Percentiles rank a stretch among this genome's conserved stretches.
These are phyloP conservation scores for Girardinichthys multiradiatus DNA, from an alignment of 2,113 vertebrate species.

Conservation along the genomic window DNA sequence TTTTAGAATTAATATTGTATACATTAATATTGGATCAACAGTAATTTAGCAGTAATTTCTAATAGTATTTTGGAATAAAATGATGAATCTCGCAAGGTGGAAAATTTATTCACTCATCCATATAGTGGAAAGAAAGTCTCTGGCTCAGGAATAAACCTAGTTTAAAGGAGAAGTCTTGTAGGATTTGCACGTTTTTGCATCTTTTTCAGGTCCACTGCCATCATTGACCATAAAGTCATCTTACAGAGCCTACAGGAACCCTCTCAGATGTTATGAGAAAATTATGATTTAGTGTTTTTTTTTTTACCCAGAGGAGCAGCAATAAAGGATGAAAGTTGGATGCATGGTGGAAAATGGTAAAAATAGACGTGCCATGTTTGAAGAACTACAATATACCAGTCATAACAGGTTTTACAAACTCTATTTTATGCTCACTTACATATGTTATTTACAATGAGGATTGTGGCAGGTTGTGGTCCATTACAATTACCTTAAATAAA, in stretches of 20 bases:
- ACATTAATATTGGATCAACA: neutral
- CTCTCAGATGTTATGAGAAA: slow-evolving; percentile 5
- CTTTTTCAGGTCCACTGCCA: slow-evolving; percentile 44
- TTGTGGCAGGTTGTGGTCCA: too few species aligned
- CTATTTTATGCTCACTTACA: too few species aligned
- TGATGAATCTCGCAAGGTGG: neutral
- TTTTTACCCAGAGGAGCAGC: neutral
- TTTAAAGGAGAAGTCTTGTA: slow-evolving; percentile 47
- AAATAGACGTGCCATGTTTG: neutral
- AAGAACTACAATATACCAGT: too few species aligned
- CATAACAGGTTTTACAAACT: too few species aligned
- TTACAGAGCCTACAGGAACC: slow-evolving; percentile 35
- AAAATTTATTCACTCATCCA: neutral
- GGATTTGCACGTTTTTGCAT: slow-evolving; percentile 53
- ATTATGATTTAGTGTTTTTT: neutral
- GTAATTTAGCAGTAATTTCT: neutral
- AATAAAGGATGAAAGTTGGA: neutral
- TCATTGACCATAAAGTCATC: slow-evolving; percentile 33
- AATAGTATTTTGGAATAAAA: neutral
- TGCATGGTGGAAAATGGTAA: neutral
- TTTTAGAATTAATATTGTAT: too few species aligned
- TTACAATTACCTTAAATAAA: too few species aligned
- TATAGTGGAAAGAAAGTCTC: slow-evolving; percentile 13
- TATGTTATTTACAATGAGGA: too few species aligned
- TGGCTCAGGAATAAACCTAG: slow-evolving; percentile 48